Evolutionary conservation across 2,888 invertebrate genomes (phyloP).

Genomic region (Drosophila kokeensis): DNA sequence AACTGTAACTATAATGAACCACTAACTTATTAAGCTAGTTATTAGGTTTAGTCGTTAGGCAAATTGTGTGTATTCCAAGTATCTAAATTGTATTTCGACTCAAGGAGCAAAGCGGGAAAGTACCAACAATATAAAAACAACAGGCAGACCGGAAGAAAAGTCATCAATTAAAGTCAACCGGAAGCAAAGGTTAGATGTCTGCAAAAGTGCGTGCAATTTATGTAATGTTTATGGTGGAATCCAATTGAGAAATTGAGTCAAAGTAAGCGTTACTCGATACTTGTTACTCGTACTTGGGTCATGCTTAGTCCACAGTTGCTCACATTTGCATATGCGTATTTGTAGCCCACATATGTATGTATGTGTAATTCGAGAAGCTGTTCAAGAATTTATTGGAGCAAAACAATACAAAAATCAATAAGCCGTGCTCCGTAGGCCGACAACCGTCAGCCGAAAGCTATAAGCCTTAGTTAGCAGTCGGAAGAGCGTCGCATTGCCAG

Average conservation of each 20-base stretch:
- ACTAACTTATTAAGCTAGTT: slow-evolving; percentile 47
- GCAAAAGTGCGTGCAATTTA: background rate
- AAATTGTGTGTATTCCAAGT: slow-evolving; percentile 30
- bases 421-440: background rate
- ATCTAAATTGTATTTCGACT: slow-evolving; percentile 33
- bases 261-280: background rate
- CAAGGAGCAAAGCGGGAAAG: slow-evolving; percentile 25
- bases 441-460: background rate
- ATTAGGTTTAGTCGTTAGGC: slow-evolving; percentile 34
- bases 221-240: background rate
- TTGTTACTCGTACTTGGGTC: background rate
- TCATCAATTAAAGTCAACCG: slow-evolving; percentile 11
- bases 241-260: background rate
- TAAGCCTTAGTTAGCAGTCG: slow-evolving; percentile 3
- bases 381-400: slow-evolving; percentile 15
- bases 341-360: slow-evolving; percentile 4
- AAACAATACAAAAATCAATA: slow-evolving; percentile 3
- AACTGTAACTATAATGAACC: slow-evolving; percentile 58
- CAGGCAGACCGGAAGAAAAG: slow-evolving; percentile 11
- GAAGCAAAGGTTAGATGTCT: background rate
- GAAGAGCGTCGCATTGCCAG: background rate
- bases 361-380: slow-evolving; percentile 8
- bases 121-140: background rate
- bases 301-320: slow-evolving; percentile 7
- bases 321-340: slow-evolving; percentile 16